A percentile compares a stretch with the other conserved stretches of the same genome.
Conservation (phyloP, 2,113 vertebrate genomes). For the Lynx canadensis region DNA sequence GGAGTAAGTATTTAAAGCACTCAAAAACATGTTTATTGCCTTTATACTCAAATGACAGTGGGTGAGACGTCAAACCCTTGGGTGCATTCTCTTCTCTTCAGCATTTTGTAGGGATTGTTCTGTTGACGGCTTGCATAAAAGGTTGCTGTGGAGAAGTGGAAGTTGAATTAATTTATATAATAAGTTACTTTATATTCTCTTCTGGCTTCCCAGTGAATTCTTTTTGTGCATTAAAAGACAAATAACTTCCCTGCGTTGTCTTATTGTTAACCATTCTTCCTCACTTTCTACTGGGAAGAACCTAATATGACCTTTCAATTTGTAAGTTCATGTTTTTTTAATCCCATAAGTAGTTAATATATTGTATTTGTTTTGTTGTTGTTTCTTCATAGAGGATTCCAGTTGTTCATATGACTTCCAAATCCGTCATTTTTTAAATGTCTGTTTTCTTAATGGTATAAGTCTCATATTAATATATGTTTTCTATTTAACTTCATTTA, state of each 20-base stretch:
- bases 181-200: background rate
- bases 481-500: background rate
- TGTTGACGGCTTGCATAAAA: background rate
- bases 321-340: background rate
- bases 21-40: background rate
- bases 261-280: background rate
- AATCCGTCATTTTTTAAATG: background rate
- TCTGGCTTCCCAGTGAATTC: slow-evolving; percentile 5
- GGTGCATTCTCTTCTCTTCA: background rate
- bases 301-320: background rate
- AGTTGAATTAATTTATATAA: background rate
- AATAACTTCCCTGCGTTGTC: background rate
- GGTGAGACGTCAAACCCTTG: background rate
- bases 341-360: background rate
- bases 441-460: background rate
- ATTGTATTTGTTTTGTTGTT: background rate
- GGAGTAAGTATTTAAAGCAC: background rate
- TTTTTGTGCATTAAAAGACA: background rate
- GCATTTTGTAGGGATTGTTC: background rate
- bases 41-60: background rate
- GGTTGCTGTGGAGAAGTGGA: background rate
- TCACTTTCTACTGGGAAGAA: background rate
- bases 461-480: background rate
- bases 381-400: background rate
- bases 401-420: background rate